These are phyloP conservation scores for Plotosus lineatus DNA, from an alignment of 2,113 vertebrate species.

Conservation along the genomic window DNA sequence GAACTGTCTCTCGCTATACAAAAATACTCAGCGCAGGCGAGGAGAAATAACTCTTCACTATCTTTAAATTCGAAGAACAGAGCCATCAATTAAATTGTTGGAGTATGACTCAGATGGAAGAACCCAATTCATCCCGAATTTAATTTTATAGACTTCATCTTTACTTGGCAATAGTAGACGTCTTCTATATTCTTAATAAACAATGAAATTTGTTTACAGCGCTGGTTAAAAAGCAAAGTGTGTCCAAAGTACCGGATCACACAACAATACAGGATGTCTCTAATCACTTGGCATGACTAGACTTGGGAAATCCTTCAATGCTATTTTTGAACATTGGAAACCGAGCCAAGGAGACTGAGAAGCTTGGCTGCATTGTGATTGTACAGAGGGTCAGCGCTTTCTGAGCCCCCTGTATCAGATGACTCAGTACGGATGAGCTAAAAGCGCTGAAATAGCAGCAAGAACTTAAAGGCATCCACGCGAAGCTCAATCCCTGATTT, in stretches of 20 bases:
- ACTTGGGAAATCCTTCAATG: constrained; percentile 66
- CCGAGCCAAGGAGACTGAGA: constrained; percentile 41
- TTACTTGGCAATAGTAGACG: neutral
- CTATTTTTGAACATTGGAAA: constrained; percentile 82
- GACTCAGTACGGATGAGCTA: constrained; percentile 29
- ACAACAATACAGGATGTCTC: constrained; percentile 8
- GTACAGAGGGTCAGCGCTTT: constrained; percentile 71
- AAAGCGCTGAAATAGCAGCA: constrained; percentile 41
- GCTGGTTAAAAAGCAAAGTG: constrained; percentile 1
- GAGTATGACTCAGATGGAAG: too few relatives aligned
- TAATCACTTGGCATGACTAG: constrained; percentile 7
- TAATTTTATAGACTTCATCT: constrained; percentile 29
- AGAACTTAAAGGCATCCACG: constrained; percentile 20
- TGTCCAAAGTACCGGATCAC: neutral
- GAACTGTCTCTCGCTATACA: too few relatives aligned
- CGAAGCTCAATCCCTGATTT: constrained; percentile 17
- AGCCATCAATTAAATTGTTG: too few relatives aligned
- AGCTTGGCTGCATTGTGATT: constrained; percentile 81
- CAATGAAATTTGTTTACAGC: neutral
- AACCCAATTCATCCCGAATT: neutral
- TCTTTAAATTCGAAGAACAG: too few relatives aligned
- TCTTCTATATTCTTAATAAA: neutral
- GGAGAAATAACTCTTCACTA: too few relatives aligned
- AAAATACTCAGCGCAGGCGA: too few relatives aligned
- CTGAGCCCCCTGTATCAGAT: constrained; percentile 42